These are phyloP conservation scores for Acronicta leporina DNA, from an alignment of 2,888 invertebrate genomes.

Conservation along the genomic window DNA sequence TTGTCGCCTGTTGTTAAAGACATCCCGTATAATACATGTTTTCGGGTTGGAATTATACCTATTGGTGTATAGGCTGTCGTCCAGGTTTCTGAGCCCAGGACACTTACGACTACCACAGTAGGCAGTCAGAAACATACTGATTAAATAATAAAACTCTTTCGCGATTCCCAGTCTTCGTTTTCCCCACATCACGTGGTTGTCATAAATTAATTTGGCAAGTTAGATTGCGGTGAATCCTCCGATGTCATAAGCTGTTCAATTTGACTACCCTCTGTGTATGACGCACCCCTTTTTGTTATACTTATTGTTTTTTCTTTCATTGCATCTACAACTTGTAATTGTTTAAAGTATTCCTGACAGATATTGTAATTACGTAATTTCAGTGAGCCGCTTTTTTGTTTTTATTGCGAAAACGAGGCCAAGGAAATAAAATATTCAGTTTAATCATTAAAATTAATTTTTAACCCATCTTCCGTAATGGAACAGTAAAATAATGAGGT, in stretches of 20 bases:
- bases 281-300: constrained; percentile 63
- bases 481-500: background rate
- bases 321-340: constrained; percentile 37
- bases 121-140: background rate
- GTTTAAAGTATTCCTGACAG: constrained; percentile 29
- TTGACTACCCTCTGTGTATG: constrained; percentile 68
- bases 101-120: too few species aligned
- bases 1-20: too few species aligned
- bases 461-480: background rate
- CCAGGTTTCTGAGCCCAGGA: too few species aligned
- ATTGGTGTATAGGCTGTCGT: too few species aligned
- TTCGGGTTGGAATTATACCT: too few species aligned
- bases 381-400: background rate
- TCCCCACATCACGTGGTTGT: constrained; percentile 57
- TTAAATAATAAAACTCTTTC: background rate
- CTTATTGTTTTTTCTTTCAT: constrained; percentile 44
- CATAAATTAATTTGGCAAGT: constrained; percentile 85
- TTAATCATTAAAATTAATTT: too few species aligned
- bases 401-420: too few species aligned
- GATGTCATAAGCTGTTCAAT: constrained; percentile 70
- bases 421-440: background rate
- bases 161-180: background rate
- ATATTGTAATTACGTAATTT: constrained; percentile 20
- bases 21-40: too few species aligned
- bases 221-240: constrained; percentile 74